Conservation (phyloP, 2,797 vertebrate species). For the Protonibea diacanthus region DNA sequence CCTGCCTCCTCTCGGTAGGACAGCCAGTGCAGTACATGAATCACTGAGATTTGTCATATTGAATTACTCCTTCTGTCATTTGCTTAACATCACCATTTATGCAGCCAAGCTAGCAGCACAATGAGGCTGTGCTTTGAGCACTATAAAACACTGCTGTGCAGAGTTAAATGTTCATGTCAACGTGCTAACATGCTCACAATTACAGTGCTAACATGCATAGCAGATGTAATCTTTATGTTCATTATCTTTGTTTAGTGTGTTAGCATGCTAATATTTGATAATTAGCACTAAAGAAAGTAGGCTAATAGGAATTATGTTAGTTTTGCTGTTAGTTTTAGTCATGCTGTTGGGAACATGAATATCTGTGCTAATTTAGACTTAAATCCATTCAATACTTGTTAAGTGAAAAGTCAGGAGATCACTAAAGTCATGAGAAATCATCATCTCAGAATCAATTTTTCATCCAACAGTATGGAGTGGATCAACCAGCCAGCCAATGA, state of each 20-base stretch:
- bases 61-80: too few relatives aligned
- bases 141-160: too few relatives aligned
- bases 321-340: background rate
- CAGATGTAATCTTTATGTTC: too few relatives aligned
- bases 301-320: background rate
- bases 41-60: background rate
- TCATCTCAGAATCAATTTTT: background rate
- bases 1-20: background rate
- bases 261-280: background rate
- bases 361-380: background rate
- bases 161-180: too few relatives aligned
- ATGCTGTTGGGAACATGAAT: background rate
- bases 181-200: too few relatives aligned
- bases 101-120: too few relatives aligned
- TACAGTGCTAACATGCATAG: too few relatives aligned
- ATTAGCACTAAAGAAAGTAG: background rate
- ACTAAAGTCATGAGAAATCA: background rate
- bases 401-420: too few relatives aligned
- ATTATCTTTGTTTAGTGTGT: too few relatives aligned
- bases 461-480: background rate
- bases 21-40: background rate
- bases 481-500: background rate
- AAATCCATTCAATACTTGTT: too few relatives aligned
- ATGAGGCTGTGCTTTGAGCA: too few relatives aligned
- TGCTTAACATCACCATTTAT: too few relatives aligned